Percentiles rank a stretch among this genome's conserved stretches.
Conservation (phyloP, 2,113 vertebrate genomes). For the Pipa parva region DNA sequence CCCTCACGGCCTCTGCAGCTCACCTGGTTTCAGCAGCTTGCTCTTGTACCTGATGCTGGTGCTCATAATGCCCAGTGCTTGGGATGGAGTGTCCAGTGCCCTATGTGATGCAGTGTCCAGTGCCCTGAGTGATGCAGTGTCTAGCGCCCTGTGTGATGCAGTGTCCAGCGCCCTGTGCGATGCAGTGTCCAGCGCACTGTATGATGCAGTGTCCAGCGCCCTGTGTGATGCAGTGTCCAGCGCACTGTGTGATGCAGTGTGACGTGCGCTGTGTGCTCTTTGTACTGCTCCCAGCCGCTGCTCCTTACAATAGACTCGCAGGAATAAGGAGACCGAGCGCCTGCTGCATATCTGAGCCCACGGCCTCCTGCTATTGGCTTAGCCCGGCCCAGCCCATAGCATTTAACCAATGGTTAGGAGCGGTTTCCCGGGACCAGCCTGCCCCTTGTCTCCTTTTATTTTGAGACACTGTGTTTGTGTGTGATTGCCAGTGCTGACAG, state of each 20-base stretch:
- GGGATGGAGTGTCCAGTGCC: slow-evolving; percentile 32
- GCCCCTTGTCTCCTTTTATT: slow-evolving; percentile 17
- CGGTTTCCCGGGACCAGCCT: not conserved
- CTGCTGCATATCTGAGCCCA: slow-evolving; percentile 4
- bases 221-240: slow-evolving; percentile 26
- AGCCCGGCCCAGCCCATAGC: slow-evolving; percentile 11
- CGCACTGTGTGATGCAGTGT: slow-evolving; percentile 16
- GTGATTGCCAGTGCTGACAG: not conserved
- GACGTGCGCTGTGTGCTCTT: slow-evolving; percentile 33
- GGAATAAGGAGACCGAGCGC: slow-evolving; percentile 1
- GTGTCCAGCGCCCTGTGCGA: slow-evolving; percentile 11
- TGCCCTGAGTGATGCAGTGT: slow-evolving; percentile 26
- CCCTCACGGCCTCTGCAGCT: slow-evolving; percentile 44
- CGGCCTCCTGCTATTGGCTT: not conserved
- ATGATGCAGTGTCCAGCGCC: slow-evolving; percentile 24
- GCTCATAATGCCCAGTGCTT: slow-evolving; percentile 70
- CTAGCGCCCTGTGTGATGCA: slow-evolving; percentile 32
- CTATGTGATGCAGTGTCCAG: slow-evolving; percentile 31
- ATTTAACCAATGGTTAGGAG: slow-evolving; percentile 5
- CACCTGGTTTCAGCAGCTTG: slow-evolving; percentile 87
- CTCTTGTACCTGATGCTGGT: slow-evolving; percentile 85
- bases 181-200: slow-evolving; percentile 14
- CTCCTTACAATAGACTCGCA: slow-evolving; percentile 34
- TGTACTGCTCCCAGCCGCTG: slow-evolving; percentile 7
- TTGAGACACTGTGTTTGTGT: slow-evolving; percentile 16